A percentile compares a stretch with the other conserved stretches of the same genome.
These are phyloP conservation scores for Cosmorhoe ocellata DNA, from an alignment of 2,888 invertebrate species.

Conservation along the genomic window DNA sequence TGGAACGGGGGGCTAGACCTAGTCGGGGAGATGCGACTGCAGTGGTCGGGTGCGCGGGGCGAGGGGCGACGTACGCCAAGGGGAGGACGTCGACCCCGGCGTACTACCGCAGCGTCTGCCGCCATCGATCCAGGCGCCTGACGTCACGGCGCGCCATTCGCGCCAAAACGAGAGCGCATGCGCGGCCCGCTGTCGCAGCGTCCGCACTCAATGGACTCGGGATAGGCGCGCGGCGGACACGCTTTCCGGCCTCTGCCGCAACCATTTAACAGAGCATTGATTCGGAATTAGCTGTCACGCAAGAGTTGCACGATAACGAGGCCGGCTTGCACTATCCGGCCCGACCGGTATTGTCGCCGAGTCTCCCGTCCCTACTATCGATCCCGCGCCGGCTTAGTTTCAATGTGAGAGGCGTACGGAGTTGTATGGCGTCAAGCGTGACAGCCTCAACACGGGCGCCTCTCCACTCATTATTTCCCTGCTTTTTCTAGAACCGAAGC, in stretches of 20 bases:
- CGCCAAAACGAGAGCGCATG: conserved; percentile 81
- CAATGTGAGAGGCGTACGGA: conserved; percentile 80
- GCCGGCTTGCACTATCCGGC: conserved; percentile 36
- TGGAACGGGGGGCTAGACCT: conserved; percentile 56
- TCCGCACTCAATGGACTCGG: conserved; percentile 76
- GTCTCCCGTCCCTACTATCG: conserved; percentile 37
- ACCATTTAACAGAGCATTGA: conserved; percentile 60
- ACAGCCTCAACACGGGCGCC: conserved; percentile 81
- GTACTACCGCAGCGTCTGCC: conserved; percentile 83
- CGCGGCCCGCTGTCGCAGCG: conserved; percentile 75
- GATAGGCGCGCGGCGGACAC: conserved; percentile 72
- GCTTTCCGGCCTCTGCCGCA: conserved; percentile 64
- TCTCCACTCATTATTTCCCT: conserved; percentile 73
- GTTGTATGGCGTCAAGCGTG: conserved; percentile 77
- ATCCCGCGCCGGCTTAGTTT: conserved; percentile 33
- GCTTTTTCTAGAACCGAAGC: conserved; percentile 78
- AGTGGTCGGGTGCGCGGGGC: conserved; percentile 72
- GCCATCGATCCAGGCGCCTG: conserved; percentile 82
- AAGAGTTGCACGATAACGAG: conserved; percentile 57
- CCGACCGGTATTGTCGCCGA: conserved; percentile 43
- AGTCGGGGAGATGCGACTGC: conserved; percentile 74
- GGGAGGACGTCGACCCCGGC: conserved; percentile 77
- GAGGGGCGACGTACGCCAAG: conserved; percentile 52
- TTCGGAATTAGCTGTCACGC: conserved; percentile 64
- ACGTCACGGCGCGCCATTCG: conserved; percentile 81